Percentiles rank a stretch among this genome's conserved stretches.
Conservation (phyloP, 2,797 vertebrate genomes). For the Naso thynnoides region DNA sequence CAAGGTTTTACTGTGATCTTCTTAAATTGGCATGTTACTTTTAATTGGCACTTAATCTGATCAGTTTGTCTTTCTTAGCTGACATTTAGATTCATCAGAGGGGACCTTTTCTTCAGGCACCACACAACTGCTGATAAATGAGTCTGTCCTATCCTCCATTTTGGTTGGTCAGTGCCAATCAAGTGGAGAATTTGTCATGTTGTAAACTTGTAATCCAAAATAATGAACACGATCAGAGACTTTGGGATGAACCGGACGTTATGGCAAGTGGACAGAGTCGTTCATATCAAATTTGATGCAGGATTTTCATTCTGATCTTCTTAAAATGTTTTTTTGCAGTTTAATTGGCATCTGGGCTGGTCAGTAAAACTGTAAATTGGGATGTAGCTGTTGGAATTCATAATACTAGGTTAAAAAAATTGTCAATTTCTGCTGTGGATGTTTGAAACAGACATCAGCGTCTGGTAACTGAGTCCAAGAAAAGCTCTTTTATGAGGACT, state of each 20-base stretch:
- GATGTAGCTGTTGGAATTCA: neutral
- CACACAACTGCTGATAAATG: neutral
- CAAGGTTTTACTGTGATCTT: conserved; percentile 11
- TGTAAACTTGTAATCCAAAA: conserved; percentile 1
- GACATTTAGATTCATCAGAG: conserved; percentile 5
- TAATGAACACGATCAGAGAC: neutral
- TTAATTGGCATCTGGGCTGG: conserved; percentile 24
- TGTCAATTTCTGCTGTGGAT: neutral
- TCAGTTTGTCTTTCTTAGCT: neutral
- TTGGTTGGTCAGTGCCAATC: neutral
- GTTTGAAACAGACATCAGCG: neutral
- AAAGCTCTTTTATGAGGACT: neutral
- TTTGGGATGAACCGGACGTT: neutral
- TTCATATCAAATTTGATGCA: conserved; percentile 5
- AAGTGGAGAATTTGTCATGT: neutral
- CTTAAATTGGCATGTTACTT: neutral
- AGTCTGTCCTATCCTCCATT: neutral
- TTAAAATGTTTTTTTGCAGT: conserved; percentile 5
- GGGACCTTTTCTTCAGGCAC: neutral
- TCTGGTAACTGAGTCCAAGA: no score
- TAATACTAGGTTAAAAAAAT: neutral
- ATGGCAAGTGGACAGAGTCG: neutral
- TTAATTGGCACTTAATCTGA: conserved; percentile 32
- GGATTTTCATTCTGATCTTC: conserved; percentile 20
- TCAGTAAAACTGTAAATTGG: neutral